Evolutionary conservation across 1,140 invertebrate genomes (phyloP).

Genomic region (Drosophila neocordata): DNA sequence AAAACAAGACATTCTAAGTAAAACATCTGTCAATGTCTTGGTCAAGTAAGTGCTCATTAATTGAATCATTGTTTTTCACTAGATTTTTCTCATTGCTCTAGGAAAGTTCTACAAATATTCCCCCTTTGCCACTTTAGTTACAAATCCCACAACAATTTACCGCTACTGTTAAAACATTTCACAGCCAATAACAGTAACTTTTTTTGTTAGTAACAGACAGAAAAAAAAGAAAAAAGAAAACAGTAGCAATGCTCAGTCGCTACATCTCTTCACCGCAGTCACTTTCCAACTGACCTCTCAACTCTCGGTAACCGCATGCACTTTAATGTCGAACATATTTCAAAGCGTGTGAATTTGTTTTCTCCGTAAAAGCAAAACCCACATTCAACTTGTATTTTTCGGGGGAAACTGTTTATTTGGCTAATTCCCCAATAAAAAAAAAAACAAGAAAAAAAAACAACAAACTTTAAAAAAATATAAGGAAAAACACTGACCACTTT

Average conservation of each 20-base stretch:
- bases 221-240: not conserved
- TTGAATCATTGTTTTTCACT: not conserved
- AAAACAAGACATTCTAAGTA: not conserved
- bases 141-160: constrained; percentile 18
- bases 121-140: constrained; percentile 1
- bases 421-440: constrained; percentile 39
- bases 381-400: constrained; percentile 16
- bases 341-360: constrained; percentile 37
- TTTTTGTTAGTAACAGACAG: constrained; percentile 11
- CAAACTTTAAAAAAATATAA: not conserved
- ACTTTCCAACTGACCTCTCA: not conserved
- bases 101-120: not conserved
- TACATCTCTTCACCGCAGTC: not conserved
- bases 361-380: constrained; percentile 7
- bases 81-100: not conserved
- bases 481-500: constrained; percentile 45
- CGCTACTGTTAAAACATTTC: constrained; percentile 18
- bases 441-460: not conserved
- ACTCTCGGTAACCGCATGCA: constrained; percentile 21
- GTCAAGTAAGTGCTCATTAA: not conserved
- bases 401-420: constrained; percentile 48
- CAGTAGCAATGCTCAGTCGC: not conserved
- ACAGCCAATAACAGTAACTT: constrained; percentile 30
- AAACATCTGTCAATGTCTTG: not conserved
- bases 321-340: constrained; percentile 47